phyloP scores from a whole-genome alignment of 2,888 invertebrate genomes.

The Biston stratarius region DNA sequence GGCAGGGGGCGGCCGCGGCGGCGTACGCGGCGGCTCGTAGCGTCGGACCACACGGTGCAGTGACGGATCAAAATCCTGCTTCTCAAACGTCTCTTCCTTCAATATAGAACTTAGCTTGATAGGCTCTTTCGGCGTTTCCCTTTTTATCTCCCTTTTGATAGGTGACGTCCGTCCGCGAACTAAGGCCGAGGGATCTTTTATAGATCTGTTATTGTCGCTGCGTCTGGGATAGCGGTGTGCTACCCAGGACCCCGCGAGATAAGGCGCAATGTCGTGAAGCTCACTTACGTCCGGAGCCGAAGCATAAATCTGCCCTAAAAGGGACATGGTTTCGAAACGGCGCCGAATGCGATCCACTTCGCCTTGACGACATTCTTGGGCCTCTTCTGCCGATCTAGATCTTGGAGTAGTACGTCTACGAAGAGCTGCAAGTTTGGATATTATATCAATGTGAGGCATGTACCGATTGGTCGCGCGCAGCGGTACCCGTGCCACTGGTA shows the following conservation, averaged over 20 bases:
- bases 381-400: conserved; percentile 81
- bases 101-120: conserved; percentile 81
- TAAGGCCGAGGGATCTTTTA: conserved; percentile 75
- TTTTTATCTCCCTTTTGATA: conserved; percentile 77
- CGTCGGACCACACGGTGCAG: conserved; percentile 91
- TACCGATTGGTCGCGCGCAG: conserved; percentile 89
- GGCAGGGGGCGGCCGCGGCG: conserved; percentile 82
- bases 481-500: conserved; percentile 89
- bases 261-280: conserved; percentile 91
- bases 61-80: conserved; percentile 91
- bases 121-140: conserved; percentile 67
- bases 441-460: conserved; percentile 96
- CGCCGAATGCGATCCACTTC: conserved; percentile 91
- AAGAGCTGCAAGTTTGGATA: conserved; percentile 93
- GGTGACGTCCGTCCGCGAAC: conserved; percentile 69
- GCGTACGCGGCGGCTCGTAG: conserved; percentile 90
- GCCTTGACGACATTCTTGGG: conserved; percentile 85
- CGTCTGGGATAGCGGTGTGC: conserved; percentile 92
- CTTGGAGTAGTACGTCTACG: conserved; percentile 79
- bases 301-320: conserved; percentile 92
- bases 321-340: conserved; percentile 90
- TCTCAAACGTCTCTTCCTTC: conserved; percentile 85
- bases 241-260: conserved; percentile 92
- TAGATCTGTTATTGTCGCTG: conserved; percentile 89
- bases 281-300: conserved; percentile 93